Evolutionary conservation across 2,113 vertebrate species (phyloP).

Genomic region (Prunella himalayana): DNA sequence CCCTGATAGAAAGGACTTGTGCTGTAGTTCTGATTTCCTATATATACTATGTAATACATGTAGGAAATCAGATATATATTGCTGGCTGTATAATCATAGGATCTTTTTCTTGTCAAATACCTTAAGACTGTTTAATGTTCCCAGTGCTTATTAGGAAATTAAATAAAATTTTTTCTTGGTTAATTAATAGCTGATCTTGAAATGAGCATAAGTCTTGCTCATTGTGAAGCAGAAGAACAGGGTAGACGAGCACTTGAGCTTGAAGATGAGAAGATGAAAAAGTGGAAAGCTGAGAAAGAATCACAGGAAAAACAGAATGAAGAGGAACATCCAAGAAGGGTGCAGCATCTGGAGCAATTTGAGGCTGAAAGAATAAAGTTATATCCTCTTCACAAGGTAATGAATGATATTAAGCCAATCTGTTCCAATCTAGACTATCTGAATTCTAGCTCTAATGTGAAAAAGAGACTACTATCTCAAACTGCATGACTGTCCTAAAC

Average conservation of each 20-base stretch:
- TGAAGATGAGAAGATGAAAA: conserved; percentile 55
- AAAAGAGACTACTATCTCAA: background rate
- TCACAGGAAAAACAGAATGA: conserved; percentile 51
- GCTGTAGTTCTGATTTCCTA: background rate
- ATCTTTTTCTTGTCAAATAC: background rate
- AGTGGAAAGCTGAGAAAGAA: conserved; percentile 56
- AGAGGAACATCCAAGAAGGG: conserved; percentile 66
- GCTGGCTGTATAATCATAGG: background rate
- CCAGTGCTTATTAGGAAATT: background rate
- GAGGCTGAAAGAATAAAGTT: conserved; percentile 77
- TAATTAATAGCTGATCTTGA: conserved; percentile 56
- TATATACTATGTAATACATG: background rate
- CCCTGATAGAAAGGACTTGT: background rate
- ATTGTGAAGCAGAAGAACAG: conserved; percentile 68
- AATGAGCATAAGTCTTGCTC: conserved; percentile 47
- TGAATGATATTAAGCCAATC: background rate
- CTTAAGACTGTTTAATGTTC: background rate
- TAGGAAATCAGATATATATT: background rate
- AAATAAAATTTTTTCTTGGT: background rate
- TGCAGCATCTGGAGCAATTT: conserved; percentile 68
- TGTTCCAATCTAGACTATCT: background rate
- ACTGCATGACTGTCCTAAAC: background rate
- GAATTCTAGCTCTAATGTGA: background rate
- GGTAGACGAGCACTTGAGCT: conserved; percentile 64
- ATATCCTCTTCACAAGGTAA: conserved; percentile 73